phyloP scores from a whole-genome alignment of 2,113 vertebrate species.

The Callithrix jacchus region DNA sequence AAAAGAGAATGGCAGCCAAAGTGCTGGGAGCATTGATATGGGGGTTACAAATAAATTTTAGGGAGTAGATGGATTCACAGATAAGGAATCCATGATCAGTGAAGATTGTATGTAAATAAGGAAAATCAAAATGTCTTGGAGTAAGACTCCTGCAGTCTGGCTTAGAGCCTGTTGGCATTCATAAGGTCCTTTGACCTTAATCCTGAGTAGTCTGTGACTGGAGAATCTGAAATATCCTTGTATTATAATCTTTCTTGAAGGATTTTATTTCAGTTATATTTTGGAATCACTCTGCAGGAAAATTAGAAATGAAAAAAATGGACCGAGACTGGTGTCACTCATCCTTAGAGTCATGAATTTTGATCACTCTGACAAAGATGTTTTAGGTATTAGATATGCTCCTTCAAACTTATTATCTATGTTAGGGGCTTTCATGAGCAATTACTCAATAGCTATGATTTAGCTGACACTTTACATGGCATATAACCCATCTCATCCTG shows the following conservation, averaged over 20 bases:
- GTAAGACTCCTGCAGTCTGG: neutral
- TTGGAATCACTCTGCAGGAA: neutral
- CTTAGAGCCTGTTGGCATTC: neutral
- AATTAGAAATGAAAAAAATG: neutral
- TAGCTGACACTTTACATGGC: neutral
- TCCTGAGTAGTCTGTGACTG: neutral
- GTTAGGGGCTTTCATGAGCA: neutral
- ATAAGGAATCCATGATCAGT: neutral
- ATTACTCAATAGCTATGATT: neutral
- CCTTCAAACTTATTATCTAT: neutral
- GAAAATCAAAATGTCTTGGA: neutral
- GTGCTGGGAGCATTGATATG: neutral
- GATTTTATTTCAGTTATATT: neutral
- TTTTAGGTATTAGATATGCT: neutral
- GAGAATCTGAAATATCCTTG: neutral
- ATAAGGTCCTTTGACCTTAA: neutral
- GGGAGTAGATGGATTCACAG: neutral
- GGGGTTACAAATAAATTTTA: neutral
- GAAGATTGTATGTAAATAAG: neutral
- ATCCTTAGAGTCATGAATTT: neutral
- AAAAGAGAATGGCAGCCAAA: neutral
- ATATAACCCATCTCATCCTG: neutral
- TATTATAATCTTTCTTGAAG: constrained; percentile 20
- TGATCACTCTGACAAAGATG: neutral
- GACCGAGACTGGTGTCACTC: neutral